phyloP scores from a whole-genome alignment of 2,797 vertebrate species.

The Fringilla coelebs region DNA sequence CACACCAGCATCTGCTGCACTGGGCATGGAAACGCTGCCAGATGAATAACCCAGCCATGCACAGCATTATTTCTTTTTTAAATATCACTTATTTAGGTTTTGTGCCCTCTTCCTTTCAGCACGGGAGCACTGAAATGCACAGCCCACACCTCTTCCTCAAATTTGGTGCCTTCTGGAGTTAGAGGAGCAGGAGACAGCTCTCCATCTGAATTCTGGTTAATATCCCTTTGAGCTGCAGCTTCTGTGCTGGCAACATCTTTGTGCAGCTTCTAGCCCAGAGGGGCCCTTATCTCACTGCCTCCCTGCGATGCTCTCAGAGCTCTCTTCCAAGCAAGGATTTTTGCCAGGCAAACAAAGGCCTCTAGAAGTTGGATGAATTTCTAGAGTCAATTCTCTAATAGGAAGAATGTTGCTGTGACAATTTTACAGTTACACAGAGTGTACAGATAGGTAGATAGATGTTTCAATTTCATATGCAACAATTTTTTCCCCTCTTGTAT shows the following conservation, averaged over 20 bases:
- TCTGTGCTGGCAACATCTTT: background rate
- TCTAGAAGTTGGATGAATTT: background rate
- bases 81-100: background rate
- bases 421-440: background rate
- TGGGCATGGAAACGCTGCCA: accelerated
- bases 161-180: background rate
- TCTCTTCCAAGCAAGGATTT: background rate
- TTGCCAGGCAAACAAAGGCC: background rate
- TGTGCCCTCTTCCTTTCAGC: background rate
- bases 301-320: background rate
- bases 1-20: background rate
- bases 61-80: accelerated
- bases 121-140: background rate
- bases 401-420: background rate
- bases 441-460: background rate
- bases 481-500: background rate
- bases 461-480: background rate
- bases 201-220: background rate
- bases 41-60: accelerated
- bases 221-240: background rate
- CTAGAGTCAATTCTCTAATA: background rate
- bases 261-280: background rate
- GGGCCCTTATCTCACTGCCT: background rate
- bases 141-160: background rate
- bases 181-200: background rate